Percentiles rank a stretch among this genome's conserved stretches.
These are phyloP conservation scores for Erebia epiphron DNA, from an alignment of 2,888 invertebrate species.

Conservation along the genomic window DNA sequence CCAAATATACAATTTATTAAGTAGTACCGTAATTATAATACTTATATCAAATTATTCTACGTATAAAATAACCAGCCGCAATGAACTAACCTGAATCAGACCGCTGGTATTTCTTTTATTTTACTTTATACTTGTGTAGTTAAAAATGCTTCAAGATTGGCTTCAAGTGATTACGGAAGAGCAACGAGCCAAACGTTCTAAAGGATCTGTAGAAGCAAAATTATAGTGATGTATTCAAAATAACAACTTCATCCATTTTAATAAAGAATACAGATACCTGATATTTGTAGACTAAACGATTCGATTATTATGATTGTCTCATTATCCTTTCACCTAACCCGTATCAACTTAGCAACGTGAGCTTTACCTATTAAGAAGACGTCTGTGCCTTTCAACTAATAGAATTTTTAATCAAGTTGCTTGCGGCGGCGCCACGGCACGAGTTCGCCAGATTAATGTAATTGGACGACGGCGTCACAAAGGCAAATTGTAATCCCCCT, in stretches of 20 bases:
- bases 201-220: neutral
- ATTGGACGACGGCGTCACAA: slow-evolving; percentile 81
- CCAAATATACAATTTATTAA: too few relatives aligned
- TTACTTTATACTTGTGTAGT: neutral
- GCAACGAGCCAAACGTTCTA: slow-evolving; percentile 2
- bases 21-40: too few relatives aligned
- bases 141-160: neutral
- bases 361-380: slow-evolving; percentile 77
- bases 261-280: neutral
- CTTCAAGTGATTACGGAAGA: neutral
- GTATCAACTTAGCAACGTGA: slow-evolving; percentile 48
- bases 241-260: neutral
- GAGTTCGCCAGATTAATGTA: slow-evolving; percentile 79
- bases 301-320: slow-evolving; percentile 17
- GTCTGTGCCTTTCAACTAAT: slow-evolving; percentile 80
- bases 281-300: neutral
- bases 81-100: neutral
- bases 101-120: neutral
- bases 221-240: neutral
- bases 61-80: neutral
- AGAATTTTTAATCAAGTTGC: slow-evolving; percentile 82
- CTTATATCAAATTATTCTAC: too few relatives aligned
- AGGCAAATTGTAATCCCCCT: slow-evolving; percentile 81
- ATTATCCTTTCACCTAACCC: slow-evolving; percentile 29
- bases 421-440: slow-evolving; percentile 66